Percentiles rank a stretch among this genome's conserved stretches.
Conservation (phyloP, 2,888 invertebrate genomes). For the Apamea crenata region DNA sequence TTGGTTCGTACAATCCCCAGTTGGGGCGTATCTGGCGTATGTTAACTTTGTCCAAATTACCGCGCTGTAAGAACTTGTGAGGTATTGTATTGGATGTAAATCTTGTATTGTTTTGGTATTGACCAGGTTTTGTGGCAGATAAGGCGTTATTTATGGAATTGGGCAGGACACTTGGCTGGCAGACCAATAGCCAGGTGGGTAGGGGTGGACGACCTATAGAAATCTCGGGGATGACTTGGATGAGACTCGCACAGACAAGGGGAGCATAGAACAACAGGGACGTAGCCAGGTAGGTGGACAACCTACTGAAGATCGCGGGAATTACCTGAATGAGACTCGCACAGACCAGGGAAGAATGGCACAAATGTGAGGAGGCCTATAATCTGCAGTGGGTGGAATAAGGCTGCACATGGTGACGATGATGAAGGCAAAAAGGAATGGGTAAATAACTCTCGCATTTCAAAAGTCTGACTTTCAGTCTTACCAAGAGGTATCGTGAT, state of each 20-base stretch:
- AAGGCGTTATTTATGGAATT: not conserved
- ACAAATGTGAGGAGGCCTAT: not conserved
- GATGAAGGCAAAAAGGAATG: not conserved
- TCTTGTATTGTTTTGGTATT: constrained; percentile 57
- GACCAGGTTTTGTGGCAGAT: constrained; percentile 23
- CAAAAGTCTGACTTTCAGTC: not conserved
- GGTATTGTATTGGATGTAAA: constrained; percentile 61
- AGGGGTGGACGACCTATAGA: not conserved
- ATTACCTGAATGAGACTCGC: not conserved
- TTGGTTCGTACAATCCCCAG: constrained; percentile 69
- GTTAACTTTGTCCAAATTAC: constrained; percentile 74
- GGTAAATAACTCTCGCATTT: not conserved
- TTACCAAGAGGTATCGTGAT: not conserved
- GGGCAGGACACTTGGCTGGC: not conserved
- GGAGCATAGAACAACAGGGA: not conserved
- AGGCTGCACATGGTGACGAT: not conserved
- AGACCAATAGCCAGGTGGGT: not conserved
- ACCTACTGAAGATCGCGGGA: not conserved
- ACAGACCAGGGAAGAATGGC: not conserved
- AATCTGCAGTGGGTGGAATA: not conserved
- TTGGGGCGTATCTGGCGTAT: constrained; percentile 73
- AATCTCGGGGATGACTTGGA: not conserved
- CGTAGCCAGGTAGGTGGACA: not conserved
- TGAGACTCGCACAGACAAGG: not conserved
- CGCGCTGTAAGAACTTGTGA: constrained; percentile 62